These are phyloP conservation scores for Ciconia maguari DNA, from an alignment of 2,113 vertebrate species.

Conservation along the genomic window DNA sequence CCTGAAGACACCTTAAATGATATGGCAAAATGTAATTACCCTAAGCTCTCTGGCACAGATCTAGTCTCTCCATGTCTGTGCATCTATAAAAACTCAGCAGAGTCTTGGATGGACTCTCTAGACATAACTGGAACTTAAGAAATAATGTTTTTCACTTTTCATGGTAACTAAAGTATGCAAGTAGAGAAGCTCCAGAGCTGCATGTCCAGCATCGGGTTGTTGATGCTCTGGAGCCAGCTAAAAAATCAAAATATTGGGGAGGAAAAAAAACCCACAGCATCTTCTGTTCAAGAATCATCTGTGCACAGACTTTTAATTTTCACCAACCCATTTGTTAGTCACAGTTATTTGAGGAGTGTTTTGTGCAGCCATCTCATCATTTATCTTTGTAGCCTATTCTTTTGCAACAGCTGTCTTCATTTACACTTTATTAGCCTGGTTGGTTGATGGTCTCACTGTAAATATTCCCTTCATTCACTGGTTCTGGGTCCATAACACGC, in stretches of 20 bases:
- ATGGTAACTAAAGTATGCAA: not conserved
- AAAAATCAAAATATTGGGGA: not conserved
- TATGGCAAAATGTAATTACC: not conserved
- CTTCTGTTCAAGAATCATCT: not conserved
- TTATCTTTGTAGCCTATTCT: not conserved
- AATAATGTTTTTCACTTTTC: not conserved
- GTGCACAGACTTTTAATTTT: not conserved
- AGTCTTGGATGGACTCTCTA: not conserved
- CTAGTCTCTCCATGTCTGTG: not conserved
- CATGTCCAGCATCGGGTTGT: not conserved
- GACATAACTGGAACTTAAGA: not conserved
- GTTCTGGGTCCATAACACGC: not conserved
- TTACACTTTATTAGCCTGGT: not conserved
- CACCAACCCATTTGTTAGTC: not conserved
- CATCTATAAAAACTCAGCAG: not conserved
- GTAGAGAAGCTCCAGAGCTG: not conserved
- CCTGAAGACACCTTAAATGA: not conserved
- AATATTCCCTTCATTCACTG: not conserved
- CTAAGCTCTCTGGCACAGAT: not conserved
- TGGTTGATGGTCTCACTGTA: not conserved
- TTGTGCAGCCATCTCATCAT: not conserved
- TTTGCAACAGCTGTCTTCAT: not conserved
- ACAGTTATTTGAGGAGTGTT: not conserved
- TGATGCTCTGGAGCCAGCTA: not conserved
- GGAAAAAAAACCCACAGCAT: not conserved